phyloP scores from a whole-genome alignment of 1,140 invertebrate genomes.

The Megalopta genalis region DNA sequence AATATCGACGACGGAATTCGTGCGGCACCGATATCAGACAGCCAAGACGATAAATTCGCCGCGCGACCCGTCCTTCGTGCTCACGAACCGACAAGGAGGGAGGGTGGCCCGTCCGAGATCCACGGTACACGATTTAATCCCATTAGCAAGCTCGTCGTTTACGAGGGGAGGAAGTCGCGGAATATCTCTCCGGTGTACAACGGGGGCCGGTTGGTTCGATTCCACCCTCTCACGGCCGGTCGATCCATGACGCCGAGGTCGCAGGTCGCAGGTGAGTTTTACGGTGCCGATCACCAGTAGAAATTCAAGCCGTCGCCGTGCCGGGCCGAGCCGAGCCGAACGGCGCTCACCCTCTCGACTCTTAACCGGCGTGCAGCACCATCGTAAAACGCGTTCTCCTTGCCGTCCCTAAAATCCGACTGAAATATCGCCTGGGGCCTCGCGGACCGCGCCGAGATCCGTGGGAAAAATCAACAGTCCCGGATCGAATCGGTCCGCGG shows the following conservation, averaged over 20 bases:
- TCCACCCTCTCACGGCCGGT: neutral
- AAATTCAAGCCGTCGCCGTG: too few species aligned
- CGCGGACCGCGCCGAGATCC: too few species aligned
- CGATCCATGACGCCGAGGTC: neutral
- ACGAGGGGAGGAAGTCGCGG: neutral
- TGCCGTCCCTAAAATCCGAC: too few species aligned
- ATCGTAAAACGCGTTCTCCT: too few species aligned
- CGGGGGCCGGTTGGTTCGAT: constrained; percentile 11
- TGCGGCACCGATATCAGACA: neutral
- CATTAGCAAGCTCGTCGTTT: constrained; percentile 26
- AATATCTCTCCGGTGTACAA: neutral
- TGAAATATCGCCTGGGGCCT: too few species aligned
- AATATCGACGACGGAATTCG: neutral
- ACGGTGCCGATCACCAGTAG: constrained; percentile 8
- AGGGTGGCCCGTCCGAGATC: neutral
- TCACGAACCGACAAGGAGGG: neutral
- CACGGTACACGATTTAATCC: constrained; percentile 28
- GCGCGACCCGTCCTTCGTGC: neutral
- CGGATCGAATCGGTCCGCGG: too few species aligned
- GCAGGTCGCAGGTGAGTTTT: constrained; percentile 28
- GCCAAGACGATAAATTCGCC: constrained; percentile 16
- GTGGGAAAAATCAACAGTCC: too few species aligned
- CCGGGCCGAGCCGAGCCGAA: too few species aligned
- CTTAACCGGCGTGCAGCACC: too few species aligned
- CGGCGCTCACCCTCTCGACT: too few species aligned